phyloP scores from a whole-genome alignment of 2,797 vertebrate species.

The Ceyx erithaca region DNA sequence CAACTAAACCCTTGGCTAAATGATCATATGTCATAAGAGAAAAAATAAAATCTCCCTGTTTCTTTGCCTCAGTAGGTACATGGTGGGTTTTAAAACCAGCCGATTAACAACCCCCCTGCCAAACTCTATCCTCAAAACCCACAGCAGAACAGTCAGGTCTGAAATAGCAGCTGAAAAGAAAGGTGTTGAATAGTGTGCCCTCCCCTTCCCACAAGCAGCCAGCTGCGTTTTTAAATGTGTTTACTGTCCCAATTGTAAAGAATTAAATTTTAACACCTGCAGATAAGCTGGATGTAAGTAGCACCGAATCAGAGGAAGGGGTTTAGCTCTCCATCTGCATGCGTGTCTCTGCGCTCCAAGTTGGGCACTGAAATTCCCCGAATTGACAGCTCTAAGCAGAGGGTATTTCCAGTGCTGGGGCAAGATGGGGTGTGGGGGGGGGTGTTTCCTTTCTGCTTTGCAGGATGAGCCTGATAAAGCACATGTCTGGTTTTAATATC shows the following conservation, averaged over 20 bases:
- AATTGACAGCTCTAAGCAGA: slow-evolving; percentile 69
- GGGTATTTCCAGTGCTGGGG: slow-evolving; percentile 62
- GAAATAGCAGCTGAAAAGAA: neutral
- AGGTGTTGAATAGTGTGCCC: neutral
- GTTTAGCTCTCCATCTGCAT: slow-evolving; percentile 24
- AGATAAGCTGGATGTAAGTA: slow-evolving; percentile 56
- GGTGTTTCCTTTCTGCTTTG: neutral
- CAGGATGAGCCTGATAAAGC: slow-evolving; percentile 57
- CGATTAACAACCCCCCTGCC: slow-evolving; percentile 13
- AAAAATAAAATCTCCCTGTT: neutral
- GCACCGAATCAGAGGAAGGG: slow-evolving; percentile 54
- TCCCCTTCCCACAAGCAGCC: neutral
- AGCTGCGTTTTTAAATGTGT: slow-evolving; percentile 52
- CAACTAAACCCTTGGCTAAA: slow-evolving; percentile 54
- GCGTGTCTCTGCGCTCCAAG: slow-evolving; percentile 48
- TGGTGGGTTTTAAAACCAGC: slow-evolving; percentile 24
- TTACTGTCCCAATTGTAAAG: slow-evolving; percentile 72
- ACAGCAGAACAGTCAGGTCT: neutral
- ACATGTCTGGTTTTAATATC: slow-evolving; percentile 46
- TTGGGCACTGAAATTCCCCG: slow-evolving; percentile 65
- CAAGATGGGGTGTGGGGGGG: neutral
- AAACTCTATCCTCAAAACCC: neutral
- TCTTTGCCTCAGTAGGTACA: neutral
- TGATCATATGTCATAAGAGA: slow-evolving; percentile 1
- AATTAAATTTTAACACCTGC: slow-evolving; percentile 77